A percentile compares a stretch with the other conserved stretches of the same genome.
These are phyloP conservation scores for Bambusicola thoracicus DNA, from an alignment of 2,113 vertebrate genomes.

Conservation along the genomic window DNA sequence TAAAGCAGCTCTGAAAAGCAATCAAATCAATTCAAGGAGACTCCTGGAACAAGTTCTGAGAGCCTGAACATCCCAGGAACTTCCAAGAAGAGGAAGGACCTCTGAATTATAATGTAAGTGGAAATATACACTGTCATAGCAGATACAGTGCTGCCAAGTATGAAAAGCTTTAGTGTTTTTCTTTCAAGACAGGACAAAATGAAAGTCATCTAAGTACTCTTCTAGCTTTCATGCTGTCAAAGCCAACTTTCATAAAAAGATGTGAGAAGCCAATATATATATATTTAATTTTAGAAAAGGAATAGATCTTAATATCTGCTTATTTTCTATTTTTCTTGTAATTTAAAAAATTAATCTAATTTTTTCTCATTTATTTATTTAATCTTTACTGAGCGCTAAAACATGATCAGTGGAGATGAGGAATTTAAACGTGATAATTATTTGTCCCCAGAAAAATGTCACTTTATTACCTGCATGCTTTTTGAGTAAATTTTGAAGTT, in stretches of 20 bases:
- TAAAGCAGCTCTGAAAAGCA: conserved; percentile 35
- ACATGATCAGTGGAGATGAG: neutral
- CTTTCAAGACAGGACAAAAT: neutral
- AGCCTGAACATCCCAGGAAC: conserved; percentile 9
- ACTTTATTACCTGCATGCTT: neutral
- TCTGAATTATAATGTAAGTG: conserved; percentile 53
- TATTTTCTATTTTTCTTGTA: neutral
- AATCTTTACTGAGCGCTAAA: neutral
- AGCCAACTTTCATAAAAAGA: neutral
- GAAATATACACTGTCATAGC: neutral
- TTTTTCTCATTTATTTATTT: neutral
- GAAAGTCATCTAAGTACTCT: neutral
- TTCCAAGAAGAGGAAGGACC: neutral
- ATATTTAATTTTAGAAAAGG: neutral
- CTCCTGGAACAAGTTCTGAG: neutral
- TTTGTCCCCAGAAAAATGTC: neutral
- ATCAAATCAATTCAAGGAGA: conserved; percentile 35
- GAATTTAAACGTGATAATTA: neutral
- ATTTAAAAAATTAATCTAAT: neutral
- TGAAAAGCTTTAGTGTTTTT: neutral
- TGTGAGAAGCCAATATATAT: neutral
- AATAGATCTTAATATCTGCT: neutral
- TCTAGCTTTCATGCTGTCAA: neutral
- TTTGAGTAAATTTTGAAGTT: neutral
- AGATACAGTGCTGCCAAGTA: neutral